Percentiles rank a stretch among this genome's conserved stretches.
Conservation (phyloP, 2,113 vertebrate species). For the Malaclemys terrapin region DNA sequence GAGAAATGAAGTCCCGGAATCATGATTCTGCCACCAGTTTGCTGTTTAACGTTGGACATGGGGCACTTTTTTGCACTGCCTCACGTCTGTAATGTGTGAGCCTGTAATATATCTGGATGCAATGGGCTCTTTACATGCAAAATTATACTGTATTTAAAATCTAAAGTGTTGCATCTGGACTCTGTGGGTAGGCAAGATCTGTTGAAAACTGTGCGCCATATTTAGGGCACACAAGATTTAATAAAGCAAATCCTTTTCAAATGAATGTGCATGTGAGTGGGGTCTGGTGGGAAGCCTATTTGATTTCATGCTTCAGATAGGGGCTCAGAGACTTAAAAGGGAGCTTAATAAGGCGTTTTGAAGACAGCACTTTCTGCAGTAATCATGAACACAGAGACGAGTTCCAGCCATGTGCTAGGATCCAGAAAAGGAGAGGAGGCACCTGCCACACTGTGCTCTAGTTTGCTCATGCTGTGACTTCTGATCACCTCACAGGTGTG, state of each 20-base stretch:
- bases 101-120: background rate
- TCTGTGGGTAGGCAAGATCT: background rate
- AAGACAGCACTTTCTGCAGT: constrained; percentile 20
- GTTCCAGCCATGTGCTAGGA: background rate
- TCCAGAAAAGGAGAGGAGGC: background rate
- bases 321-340: background rate
- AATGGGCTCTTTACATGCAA: background rate
- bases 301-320: constrained; percentile 12
- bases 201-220: background rate
- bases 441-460: background rate
- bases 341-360: constrained; percentile 38
- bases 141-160: background rate
- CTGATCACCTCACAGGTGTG: background rate
- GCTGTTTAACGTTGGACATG: background rate
- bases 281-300: constrained; percentile 27
- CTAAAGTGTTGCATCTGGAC: background rate
- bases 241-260: constrained; percentile 47
- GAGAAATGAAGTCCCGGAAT: background rate
- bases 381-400: background rate
- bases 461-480: background rate
- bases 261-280: constrained; percentile 28
- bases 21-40: background rate
- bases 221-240: background rate
- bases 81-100: background rate
- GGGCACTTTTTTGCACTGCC: background rate